phyloP scores from a whole-genome alignment of 35 echinoderm and acorn worm genomes.

The Holothuria glaberrima region DNA sequence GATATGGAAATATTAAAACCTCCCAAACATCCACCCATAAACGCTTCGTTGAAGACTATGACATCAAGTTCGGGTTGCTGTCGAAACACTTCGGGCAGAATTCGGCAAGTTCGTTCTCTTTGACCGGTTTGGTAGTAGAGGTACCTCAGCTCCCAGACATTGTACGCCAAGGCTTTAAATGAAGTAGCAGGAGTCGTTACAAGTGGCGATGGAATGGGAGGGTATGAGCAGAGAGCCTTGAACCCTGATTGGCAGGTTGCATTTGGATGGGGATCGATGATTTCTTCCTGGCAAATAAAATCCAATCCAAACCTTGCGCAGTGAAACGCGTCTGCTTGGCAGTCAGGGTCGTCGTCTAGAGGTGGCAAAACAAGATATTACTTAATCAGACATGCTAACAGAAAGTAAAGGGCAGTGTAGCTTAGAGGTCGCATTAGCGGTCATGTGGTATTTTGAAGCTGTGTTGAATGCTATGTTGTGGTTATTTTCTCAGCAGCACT shows the following conservation, averaged over 20 bases:
- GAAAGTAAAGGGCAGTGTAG: background rate
- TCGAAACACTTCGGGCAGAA: conserved; percentile 68
- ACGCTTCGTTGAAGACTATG: conserved; percentile 87
- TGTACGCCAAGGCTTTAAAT: conserved; percentile 84
- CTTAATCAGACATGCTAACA: too few relatives aligned
- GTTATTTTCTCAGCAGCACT: too few relatives aligned
- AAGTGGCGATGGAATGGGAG: conserved; percentile 45
- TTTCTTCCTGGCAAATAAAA: conserved; percentile 30
- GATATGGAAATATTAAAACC: conserved; percentile 60
- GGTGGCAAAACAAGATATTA: background rate
- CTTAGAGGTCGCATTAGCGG: too few relatives aligned
- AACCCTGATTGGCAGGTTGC: conserved; percentile 63
- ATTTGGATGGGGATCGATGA: conserved; percentile 51
- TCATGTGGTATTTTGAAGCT: too few relatives aligned
- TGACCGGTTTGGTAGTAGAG: conserved; percentile 90
- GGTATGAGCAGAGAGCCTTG: conserved; percentile 74
- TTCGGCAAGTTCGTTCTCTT: conserved; percentile 87
- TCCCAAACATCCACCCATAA: conserved; percentile 92
- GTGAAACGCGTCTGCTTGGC: conserved; percentile 33
- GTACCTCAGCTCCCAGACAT: conserved; percentile 91
- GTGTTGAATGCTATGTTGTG: too few relatives aligned
- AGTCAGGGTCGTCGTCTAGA: conserved; percentile 49
- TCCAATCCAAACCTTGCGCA: conserved; percentile 61
- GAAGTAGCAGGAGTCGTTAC: conserved; percentile 56
- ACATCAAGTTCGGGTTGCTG: conserved; percentile 89